Evolutionary conservation across 2,113 vertebrate genomes (phyloP), one percentile per base, ranked within the genome.

Genomic region (Eptesicus fuscus): DNA sequence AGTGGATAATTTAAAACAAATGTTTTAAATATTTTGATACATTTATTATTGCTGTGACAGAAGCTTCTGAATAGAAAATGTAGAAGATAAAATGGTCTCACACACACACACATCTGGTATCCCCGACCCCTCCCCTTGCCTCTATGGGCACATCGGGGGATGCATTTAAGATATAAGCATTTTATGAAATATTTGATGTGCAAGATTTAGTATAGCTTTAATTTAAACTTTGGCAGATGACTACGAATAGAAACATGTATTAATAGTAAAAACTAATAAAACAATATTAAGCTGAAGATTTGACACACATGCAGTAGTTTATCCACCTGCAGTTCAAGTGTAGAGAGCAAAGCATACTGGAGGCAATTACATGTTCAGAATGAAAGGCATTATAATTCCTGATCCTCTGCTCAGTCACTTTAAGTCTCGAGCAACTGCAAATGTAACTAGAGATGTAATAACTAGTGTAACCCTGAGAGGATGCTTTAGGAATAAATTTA

Each of bases 401-500:
- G 92, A 10, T 93, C 35, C 77, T 91, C 3, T 4, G 17, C 7
- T 70, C 85, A 69, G 22, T 63, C 87, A 96, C 18, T 95, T 74
- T 42, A 93, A 67, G 49, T 84, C 84, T 93, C 96, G 82, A 53
- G 96, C 90, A 94, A 20, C 35, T 83, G 84, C 32, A 97, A 96
- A 86, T 92, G 35, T 88, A 91, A 87, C 70, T 76, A 32, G 23
- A 95, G n/a, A 94, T 92, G 44, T 97, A 96, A 91, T 95, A 96
- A 47, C 17, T 83, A 49, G 11, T 28, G 4, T 83, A 96, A 84
- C 28, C 4, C 44, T 80, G 61, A 93, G 51, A 95, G 2, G 84
- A 86, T 92, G 65, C 23, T 96, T 95, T 56, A 95, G 20, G 53
- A 96, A 95, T 95, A 91, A 8, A 84, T 32, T 96, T 95, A 97